Conservation (phyloP, 2,797 vertebrate genomes). For the Oreochromis grahami region DNA sequence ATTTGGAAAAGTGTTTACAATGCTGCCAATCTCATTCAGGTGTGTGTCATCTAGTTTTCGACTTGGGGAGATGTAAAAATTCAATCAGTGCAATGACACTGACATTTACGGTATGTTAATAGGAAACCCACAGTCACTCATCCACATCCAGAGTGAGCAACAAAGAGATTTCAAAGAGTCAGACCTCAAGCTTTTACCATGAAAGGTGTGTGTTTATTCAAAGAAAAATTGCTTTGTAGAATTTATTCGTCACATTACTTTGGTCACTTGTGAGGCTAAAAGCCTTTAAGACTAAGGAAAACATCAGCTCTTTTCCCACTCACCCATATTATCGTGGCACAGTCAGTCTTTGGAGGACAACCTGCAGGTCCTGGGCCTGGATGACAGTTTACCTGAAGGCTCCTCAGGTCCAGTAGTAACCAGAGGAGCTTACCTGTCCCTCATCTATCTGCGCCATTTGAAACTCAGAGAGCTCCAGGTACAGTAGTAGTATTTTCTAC, state of each 20-base stretch:
- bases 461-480: conserved; percentile 77
- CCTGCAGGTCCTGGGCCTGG: conserved; percentile 63
- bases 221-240: not conserved
- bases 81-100: not conserved
- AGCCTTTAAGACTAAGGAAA: not conserved
- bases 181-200: not conserved
- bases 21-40: conserved; percentile 4
- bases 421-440: conserved; percentile 70
- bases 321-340: not conserved
- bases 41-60: not conserved
- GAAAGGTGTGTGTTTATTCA: conserved; percentile 5
- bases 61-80: not conserved
- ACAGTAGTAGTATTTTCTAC: not conserved
- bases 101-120: not conserved
- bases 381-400: conserved; percentile 46
- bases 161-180: not conserved
- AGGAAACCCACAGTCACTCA: not conserved
- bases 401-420: conserved; percentile 24
- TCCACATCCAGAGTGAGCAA: not conserved
- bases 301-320: not conserved
- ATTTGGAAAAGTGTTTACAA: conserved; percentile 71
- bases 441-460: conserved; percentile 71
- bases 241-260: not conserved
- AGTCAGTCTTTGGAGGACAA: conserved; percentile 45
- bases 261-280: not conserved